Evolutionary conservation across 2,113 vertebrate species (phyloP), one percentile per base, ranked within the genome.

Genomic region (Pteruthius melanotis): DNA sequence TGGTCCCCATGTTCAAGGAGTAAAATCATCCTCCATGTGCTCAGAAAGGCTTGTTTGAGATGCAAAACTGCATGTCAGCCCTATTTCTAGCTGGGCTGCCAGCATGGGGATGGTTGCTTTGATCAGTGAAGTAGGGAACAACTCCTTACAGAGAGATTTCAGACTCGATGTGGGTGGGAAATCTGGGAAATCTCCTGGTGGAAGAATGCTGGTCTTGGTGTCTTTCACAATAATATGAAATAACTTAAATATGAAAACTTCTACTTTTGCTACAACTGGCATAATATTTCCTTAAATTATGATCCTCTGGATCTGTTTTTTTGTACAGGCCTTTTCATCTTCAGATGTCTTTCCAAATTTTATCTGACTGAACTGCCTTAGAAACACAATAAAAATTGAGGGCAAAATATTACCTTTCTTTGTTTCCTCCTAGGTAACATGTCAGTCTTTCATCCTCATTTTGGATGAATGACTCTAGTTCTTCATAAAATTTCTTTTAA

Each of bases 211-310:
- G n/a, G 68, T 26, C 59, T 94, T 90, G 80, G 69, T 92, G 78
- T 81, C 71, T 93, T 90, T 90, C 79, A 83, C 95, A 96, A 90
- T 83, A 88, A 56, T 63, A 78, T 56, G 47, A 92, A 96, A 95
- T 93, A 94, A 82, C 84, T 95, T 90, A 72, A 93, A 88, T 87
- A 86, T 47, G 76, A 94, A 95, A 87, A 94, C 56, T 90, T 83
- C 45, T 89, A 70, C 54, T 94, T 94, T 92, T 63, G 75, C 91
- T 93, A 84, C 86, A 96, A 90, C 52, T 92, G 86, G 89, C 91
- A 89, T 94, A 94, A 27, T 78, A 91, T 95, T 97, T 94, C 95
- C 60, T 86, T 70, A 94, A 87, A 90, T 89, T 69, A 71, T 2
- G 7, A 20, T 89, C 72, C 77, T 93, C 69, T 82, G 92, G 69